Conservation (phyloP, 35 echinoderm and acorn worm genomes). For the Ophiothrix spiculata region DNA sequence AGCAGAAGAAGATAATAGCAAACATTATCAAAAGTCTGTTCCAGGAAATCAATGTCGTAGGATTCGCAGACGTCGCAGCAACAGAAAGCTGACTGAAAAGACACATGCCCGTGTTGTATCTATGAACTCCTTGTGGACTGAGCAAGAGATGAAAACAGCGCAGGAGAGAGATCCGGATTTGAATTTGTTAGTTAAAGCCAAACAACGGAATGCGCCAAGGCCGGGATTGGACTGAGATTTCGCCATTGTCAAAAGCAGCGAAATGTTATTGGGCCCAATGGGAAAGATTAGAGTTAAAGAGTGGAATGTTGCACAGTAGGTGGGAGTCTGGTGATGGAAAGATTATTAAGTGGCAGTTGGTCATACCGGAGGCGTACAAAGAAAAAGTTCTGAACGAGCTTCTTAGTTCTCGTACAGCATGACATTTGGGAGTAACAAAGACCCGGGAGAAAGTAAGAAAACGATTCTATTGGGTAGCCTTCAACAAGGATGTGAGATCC, state of each 20-base stretch:
- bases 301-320: not conserved
- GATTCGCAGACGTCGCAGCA: no score
- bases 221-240: not conserved
- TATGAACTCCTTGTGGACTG: not conserved
- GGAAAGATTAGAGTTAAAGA: not conserved
- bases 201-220: not conserved
- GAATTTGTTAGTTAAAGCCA: not conserved
- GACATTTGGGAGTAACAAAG: slow-evolving; percentile 19
- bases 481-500: not conserved
- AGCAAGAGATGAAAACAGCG: not conserved
- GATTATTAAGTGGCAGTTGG: not conserved
- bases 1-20: no score
- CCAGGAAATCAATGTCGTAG: no score
- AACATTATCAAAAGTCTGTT: no score
- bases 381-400: not conserved
- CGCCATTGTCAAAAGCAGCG: not conserved
- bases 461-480: not conserved
- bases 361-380: not conserved
- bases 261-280: slow-evolving; percentile 7
- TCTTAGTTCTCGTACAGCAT: not conserved
- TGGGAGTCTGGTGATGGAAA: slow-evolving; percentile 24
- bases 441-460: not conserved
- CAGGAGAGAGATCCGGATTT: not conserved
- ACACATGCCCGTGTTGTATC: no score
- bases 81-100: no score